These are phyloP conservation scores for Microctenopoma lineatum DNA, from an alignment of 2,797 vertebrate species.

Conservation along the genomic window DNA sequence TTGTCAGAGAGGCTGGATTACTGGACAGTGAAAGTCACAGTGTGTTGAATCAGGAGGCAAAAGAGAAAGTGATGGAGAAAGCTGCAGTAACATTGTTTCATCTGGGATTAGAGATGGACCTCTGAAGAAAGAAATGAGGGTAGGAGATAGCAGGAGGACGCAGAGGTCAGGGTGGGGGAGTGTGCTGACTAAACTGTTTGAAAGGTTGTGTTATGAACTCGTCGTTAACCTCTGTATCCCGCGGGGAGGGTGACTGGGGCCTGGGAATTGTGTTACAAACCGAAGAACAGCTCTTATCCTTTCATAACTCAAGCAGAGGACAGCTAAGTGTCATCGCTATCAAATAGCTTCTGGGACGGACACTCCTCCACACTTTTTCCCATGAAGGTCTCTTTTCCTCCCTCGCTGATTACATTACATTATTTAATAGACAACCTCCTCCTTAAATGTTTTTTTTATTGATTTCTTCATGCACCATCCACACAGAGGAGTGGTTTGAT, in stretches of 20 bases:
- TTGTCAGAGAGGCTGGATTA: slow-evolving; percentile 24
- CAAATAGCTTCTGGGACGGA: slow-evolving; percentile 30
- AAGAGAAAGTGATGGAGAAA: slow-evolving; percentile 43
- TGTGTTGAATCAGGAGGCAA: slow-evolving; percentile 42
- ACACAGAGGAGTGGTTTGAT: slow-evolving; percentile 18
- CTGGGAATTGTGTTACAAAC: slow-evolving; percentile 69
- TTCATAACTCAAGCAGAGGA: slow-evolving; percentile 66
- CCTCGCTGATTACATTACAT: slow-evolving; percentile 46
- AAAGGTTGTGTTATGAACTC: slow-evolving; percentile 74
- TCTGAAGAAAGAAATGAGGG: slow-evolving; percentile 49
- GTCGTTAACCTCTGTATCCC: slow-evolving; percentile 70
- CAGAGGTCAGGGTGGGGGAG: slow-evolving; percentile 61
- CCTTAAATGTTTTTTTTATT: slow-evolving; percentile 2
- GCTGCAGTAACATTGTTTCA: slow-evolving; percentile 51
- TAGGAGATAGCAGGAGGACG: slow-evolving; percentile 41
- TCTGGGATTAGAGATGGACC: slow-evolving; percentile 50
- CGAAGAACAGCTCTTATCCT: slow-evolving; percentile 54
- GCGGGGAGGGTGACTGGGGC: slow-evolving; percentile 53
- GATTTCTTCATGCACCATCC: slow-evolving; percentile 11
- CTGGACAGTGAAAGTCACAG: slow-evolving; percentile 21
- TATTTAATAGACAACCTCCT: slow-evolving; percentile 33
- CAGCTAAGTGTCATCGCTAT: slow-evolving; percentile 59
- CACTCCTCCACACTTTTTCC: slow-evolving; percentile 29
- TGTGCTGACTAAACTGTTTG: slow-evolving; percentile 70
- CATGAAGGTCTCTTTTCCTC: slow-evolving; percentile 32